Evolutionary conservation across 1,140 invertebrate species (phyloP), one percentile per base, ranked within the genome.

Genomic region (Ooceraea biroi): DNA sequence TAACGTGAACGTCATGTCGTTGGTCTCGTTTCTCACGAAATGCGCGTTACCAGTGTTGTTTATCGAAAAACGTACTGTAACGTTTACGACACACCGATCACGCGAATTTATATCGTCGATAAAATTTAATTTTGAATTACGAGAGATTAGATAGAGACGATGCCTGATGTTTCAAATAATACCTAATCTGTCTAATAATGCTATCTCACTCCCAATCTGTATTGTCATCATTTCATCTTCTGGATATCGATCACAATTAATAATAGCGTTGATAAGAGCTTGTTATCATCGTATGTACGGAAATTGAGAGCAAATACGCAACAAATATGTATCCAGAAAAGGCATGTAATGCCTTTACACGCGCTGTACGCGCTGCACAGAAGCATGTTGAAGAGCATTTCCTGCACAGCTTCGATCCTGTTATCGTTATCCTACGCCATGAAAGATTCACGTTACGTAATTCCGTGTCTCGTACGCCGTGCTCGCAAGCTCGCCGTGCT

Each of bases 131-230:
- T 41, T 46, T 1, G 36, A n/a, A 19, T 82, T 50, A n/a, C 3
- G 2, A 7, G 12, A 68, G 82, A 77, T 85, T 85, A 85, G 50
- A 86, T 84, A 72, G 55, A 46, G 14, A 58, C 5, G 0, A 55
- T 8, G 3, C 3, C 36, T 50, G 8, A 27, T 27, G 12, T 50
- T 25, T 73, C 22, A 58, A 73, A 41, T 72, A 69, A 11, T 7
- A 12, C 19, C 8, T 44, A 41, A 58, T 58, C 3, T 57, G 1
- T 8, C 4, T n/a, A n/a, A 3, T 1, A 11, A 66, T 46, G 36
- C 5, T 72, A 44, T 73, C 14, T 68, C 14, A 12, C 4, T 73
- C 19, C 3, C 22, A 0, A 58, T 19, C 36, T 44, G 58, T 25
- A 25, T 72, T 41, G 1, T 73, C 4, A 44, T 25, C 1, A 7